Base-by-base conservation (phyloP, 2,888 invertebrate species). In the Lasioglossum lativentre region DNA sequence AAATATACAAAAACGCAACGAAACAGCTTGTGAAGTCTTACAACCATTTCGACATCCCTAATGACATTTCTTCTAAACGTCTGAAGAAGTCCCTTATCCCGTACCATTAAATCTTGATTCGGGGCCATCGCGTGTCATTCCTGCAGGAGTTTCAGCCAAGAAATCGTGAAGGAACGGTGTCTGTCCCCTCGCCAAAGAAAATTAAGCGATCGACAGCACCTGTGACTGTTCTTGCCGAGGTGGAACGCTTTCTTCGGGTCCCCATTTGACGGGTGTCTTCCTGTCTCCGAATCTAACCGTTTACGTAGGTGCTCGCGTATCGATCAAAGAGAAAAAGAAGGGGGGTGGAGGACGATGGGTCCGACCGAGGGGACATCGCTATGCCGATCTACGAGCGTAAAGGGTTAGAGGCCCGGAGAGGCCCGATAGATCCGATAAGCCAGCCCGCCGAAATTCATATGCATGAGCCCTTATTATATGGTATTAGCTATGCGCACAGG, bases 401-500 rank as follows among this genome's bases (percentile, higher is more conserved):
- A 92, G 93, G 92, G 93, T 93, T 93, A 85, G 87, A 86, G 80
- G 68, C 30, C 66, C 56, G 23, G 76, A 70, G 74, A 84, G 86
- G 88, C 86, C 90, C 91, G 92, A 93, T 93, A 92, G 94, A 93
- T 93, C 91, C 87, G 70, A 86, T 90, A 87, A 92, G 90, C 91
- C 91, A 92, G 93, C 92, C 92, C 92, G 90, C 91, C 80, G 91
- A 88, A 63, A 95, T 94, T 94, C 95, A 94, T 94, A 95, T 93
- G 93, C 92, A 93, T 93, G 93, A 93, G 93, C 89, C 90, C 92
- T 95, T 95, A 95, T 95, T 94, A 94, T 94, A 94, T 94, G 92
- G 93, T 92, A 95, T 95, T 94, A 94, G 92, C 91, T 95, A 94
- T 94, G 94, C 94, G 93, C 93, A 94, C 95, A 94, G 95, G 94